phyloP scores from a whole-genome alignment of 2,113 vertebrate species.

The Formicarius rufipectus region DNA sequence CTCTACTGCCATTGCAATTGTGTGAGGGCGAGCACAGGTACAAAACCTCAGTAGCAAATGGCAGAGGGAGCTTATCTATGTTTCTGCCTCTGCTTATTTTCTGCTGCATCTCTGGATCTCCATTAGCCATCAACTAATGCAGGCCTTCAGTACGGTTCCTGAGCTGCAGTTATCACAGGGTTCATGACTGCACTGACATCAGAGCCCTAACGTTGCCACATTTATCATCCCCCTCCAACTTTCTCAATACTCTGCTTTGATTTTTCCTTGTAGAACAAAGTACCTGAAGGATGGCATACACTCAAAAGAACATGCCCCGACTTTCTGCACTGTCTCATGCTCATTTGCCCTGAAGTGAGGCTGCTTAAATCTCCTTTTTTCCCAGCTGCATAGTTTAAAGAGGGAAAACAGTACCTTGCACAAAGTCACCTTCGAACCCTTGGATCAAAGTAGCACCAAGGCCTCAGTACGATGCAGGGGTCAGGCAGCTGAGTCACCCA shows the following conservation, averaged over 20 bases:
- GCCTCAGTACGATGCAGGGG: not conserved
- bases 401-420: not conserved
- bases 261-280: not conserved
- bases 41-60: fast-evolving
- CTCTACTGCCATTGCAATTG: fast-evolving
- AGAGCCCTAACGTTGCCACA: not conserved
- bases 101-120: not conserved
- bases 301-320: not conserved
- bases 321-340: not conserved
- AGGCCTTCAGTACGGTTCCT: fast-evolving
- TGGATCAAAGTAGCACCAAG: not conserved
- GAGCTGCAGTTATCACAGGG: not conserved
- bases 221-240: not conserved
- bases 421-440: not conserved
- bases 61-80: not conserved
- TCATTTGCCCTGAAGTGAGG: not conserved
- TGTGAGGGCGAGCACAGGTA: not conserved
- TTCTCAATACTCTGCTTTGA: not conserved
- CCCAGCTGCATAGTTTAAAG: not conserved
- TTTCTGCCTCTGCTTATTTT: not conserved
- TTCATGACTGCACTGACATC: not conserved
- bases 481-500: not conserved
- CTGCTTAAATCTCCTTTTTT: not conserved
- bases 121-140: not conserved
- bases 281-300: not conserved